Evolutionary conservation across 2,888 invertebrate genomes (phyloP), one percentile per base, ranked within the genome.

Genomic region (Lucinisca nassula): DNA sequence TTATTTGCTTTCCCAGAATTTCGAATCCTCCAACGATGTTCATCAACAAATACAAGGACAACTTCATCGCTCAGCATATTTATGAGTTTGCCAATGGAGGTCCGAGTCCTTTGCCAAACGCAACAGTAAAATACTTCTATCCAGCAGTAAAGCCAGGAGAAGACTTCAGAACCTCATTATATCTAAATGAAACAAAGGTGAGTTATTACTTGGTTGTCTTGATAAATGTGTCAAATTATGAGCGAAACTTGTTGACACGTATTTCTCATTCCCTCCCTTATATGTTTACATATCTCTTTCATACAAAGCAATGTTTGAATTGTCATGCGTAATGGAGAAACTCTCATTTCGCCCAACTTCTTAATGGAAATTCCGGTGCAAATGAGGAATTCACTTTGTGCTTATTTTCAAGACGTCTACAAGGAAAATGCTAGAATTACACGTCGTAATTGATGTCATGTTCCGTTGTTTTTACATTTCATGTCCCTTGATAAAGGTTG

Each of bases 11-110:
- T 32, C n/a, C n/a, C 84, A 92, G 92, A 30, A 51, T 84, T 4
- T 91, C 93, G 10, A 74, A 90, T 12, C 91, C 92, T 35, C 90
- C 87, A 21, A 85, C 89, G 35, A 38, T 92, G 14, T 78, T 87
- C 10, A 74, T 91, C 17, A 84, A 87, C 0, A 79, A 85, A 0
- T 58, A 77, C 8, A 67, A 51, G 10, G 37, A 78, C 4, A 14
- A 10, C 21, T 73, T 87, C 21, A 80, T 81, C 35, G 40, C 93
- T 32, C 90, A 85, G 4, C 92, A 93, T 45, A 78, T 91, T 14
- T 93, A 91, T 40, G 89, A 88, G 17, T 51, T 94, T 17, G 83
- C 83, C 35, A 94, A 94, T 75, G 58, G 73, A 24, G 94, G 94
- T 3, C 94, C 94, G 10, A 94, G 94, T 74, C 76, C 89, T 3